Evolutionary conservation across 2,113 vertebrate species (phyloP).

Genomic region (Sorex fumeus): DNA sequence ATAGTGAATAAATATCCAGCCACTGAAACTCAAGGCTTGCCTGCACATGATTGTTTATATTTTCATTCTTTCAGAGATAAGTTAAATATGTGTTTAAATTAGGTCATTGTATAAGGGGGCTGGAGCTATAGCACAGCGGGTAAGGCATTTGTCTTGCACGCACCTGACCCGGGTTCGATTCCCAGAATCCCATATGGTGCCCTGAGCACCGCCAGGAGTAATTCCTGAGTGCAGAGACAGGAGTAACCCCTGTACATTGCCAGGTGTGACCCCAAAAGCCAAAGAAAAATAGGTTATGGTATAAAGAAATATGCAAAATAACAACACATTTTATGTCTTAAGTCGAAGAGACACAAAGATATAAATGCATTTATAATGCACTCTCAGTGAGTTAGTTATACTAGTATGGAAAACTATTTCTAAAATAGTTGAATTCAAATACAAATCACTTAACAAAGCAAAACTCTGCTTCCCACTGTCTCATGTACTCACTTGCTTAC

Average conservation of each 20-base stretch:
- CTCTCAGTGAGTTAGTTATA: neutral
- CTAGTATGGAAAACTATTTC: neutral
- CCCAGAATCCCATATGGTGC: too few species aligned
- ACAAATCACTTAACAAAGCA: neutral
- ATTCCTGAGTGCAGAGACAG: too few species aligned
- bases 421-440: neutral
- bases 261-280: too few species aligned
- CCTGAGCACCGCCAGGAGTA: too few species aligned
- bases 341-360: neutral
- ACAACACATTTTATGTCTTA: neutral
- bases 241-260: too few species aligned
- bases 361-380: neutral
- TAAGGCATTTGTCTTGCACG: too few species aligned
- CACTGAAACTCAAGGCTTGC: neutral
- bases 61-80: neutral
- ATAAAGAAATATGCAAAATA: neutral
- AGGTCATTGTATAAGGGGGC: neutral
- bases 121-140: too few species aligned
- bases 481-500: neutral
- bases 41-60: slow-evolving; percentile 15
- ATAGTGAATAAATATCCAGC: neutral
- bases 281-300: neutral
- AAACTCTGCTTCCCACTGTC: neutral
- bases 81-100: neutral
- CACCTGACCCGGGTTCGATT: too few species aligned